Evolutionary conservation across 2,797 vertebrate species (phyloP).

Genomic region (Molossus molossus): DNA sequence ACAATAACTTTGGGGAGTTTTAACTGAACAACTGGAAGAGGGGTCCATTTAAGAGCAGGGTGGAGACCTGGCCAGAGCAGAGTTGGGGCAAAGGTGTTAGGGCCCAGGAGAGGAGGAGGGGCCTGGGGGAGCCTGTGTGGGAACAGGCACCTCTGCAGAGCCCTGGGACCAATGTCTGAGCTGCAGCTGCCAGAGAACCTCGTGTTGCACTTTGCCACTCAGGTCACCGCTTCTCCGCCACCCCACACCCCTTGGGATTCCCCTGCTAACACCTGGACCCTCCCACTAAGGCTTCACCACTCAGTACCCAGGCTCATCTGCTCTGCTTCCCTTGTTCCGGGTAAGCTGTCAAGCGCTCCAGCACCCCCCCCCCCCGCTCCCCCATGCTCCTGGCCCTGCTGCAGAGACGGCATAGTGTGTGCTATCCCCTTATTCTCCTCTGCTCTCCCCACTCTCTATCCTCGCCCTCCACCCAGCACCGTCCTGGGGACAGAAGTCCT

Average conservation of each 20-base stretch:
- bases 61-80: not conserved
- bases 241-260: not conserved
- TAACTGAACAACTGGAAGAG: not conserved
- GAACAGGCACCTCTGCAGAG: not conserved
- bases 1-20: not conserved
- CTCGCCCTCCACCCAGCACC: not conserved
- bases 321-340: not conserved
- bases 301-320: not conserved
- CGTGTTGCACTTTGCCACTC: not conserved
- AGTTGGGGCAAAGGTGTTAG: not conserved
- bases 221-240: not conserved
- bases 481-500: constrained; percentile 53
- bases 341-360: not conserved
- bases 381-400: not conserved
- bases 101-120: not conserved
- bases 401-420: not conserved
- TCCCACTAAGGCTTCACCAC: not conserved
- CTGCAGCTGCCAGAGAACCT: not conserved
- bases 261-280: not conserved
- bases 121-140: not conserved
- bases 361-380: too few relatives aligned
- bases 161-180: not conserved
- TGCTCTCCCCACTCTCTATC: not conserved
- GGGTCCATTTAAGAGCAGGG: not conserved
- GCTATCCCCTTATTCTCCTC: not conserved